Evolutionary conservation across 2,113 vertebrate genomes (phyloP), one percentile per base, ranked within the genome.

Genomic region (Spea bombifrons): DNA sequence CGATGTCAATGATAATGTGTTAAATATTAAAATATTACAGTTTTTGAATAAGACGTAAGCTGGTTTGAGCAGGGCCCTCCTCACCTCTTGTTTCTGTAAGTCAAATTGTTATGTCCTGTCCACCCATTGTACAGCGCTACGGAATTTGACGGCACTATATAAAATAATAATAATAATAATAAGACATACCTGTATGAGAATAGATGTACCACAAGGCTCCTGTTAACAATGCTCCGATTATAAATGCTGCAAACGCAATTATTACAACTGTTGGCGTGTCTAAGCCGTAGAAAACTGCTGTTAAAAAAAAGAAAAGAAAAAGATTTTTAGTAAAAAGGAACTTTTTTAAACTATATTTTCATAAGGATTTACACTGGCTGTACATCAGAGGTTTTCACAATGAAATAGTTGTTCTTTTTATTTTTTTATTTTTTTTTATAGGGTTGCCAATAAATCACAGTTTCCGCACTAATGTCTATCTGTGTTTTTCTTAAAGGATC

Each of bases 191-290:
- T 90, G 97, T 99, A 88, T 94, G 96, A 0, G 96, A 94, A 85
- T 99, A 98, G 91, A 99, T 98, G 73, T 95, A 98, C 97, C 97
- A 99, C 82, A 99, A 88, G 1, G 96, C 96, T 71, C 95, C 97
- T 0, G 95, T 99, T 74, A 99, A 87, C 83, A 99, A 89, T 6
- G 95, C 96, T 15, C 97, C 97, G 0, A 99, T 98, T 5, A 97
- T 89, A 53, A 99, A 99, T 0, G 96, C 96, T 0, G 95, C 94
- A 5, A 98, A 99, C 0, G 96, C 96, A 5, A 99, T 99, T 77
- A 96, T 95, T 86, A 98, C 96, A n/a, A 98, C 96, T 0, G 94
- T 96, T 2, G 95, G 89, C 0, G 94, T 97, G 88, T 97, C 95
- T 92, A 98, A 88, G 3, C 94, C 89, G 0, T 94, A 92, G 81